Evolutionary conservation across 2,888 invertebrate species (phyloP), one percentile per base, ranked within the genome.

Genomic region (Lithophane socia): DNA sequence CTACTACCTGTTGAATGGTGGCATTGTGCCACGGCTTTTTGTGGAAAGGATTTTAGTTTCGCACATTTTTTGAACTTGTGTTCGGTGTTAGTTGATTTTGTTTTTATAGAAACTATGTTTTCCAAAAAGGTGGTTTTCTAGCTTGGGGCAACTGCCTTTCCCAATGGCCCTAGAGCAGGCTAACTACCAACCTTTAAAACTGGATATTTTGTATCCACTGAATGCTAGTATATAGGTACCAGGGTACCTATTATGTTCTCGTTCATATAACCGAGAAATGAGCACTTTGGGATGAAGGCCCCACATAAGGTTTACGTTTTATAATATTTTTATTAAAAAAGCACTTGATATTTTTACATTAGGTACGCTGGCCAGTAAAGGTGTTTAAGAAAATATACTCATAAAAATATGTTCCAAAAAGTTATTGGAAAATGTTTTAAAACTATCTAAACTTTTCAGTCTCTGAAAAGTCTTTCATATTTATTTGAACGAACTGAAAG

Each of bases 1-100:
- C 61, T 74, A 86, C 86, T 83, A 84, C 82, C 79, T 85, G 83
- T 80, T 86, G 77, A 82, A 83, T 77, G 64, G 29, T 69, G 66
- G 65, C 63, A 72, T 83, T 81, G 78, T 69, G 37, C 29, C 58
- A 69, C 24, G 47, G 42, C 66, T 68, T 63, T 77, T 81, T 24
- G 8, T 52, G 1, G 16, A 54, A n/a, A 37, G 13, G 16, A 75
- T 56, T 60, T 69, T 82, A 24, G 5, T 52, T 71, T 80, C 9
- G 70, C 70, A 49, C 0, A 21, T 10, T 12, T 47, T 44, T 42
- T 54, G 8, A 3, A 9, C 5, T 66, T 10, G 16, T 1, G 44
- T 44, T 37, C 5, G 37, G 37, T 9, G 44, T 44, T 44, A 44
- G 44, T 44, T 44, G 44, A 37, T 4, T 37, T 37, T 37, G 37